Evolutionary conservation across 92 coral and sea anemone species (phyloP).

Genomic region (Pocillopora meandrina): DNA sequence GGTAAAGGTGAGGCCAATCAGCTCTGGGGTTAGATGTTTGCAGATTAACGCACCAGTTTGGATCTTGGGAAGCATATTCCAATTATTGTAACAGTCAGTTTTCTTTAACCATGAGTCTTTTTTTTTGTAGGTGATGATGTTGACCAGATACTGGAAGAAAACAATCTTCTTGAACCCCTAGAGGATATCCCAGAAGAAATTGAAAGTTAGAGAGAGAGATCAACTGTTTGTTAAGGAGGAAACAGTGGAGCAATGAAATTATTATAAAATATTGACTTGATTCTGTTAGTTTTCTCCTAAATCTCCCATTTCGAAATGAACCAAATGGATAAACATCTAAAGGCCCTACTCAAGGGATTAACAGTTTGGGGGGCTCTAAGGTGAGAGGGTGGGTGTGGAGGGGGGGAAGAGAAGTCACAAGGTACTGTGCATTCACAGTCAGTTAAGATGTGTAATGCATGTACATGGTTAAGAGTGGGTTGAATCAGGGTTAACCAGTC

Average conservation of each 20-base stretch:
- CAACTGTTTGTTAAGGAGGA: no score
- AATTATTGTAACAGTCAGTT: background rate
- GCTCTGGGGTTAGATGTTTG: no score
- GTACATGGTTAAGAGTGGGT: background rate
- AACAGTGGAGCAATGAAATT: no score
- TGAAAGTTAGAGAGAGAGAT: background rate
- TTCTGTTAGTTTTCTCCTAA: no score
- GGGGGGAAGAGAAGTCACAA: background rate
- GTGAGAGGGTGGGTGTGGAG: background rate
- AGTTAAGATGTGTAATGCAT: background rate
- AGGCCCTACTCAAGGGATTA: no score
- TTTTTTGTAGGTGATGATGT: constrained; percentile 61
- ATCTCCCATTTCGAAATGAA: no score
- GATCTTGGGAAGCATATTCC: background rate
- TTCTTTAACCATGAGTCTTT: background rate
- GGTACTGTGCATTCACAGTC: background rate
- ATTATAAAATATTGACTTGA: no score
- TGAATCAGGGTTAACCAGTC: no score
- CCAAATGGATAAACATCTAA: no score
- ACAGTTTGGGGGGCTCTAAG: background rate
- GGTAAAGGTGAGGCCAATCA: no score
- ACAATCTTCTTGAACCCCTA: constrained; percentile 50
- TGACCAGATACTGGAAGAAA: constrained; percentile 76
- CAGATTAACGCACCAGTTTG: no score
- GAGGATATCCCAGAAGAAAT: constrained; percentile 3